Conservation (phyloP, 2,888 invertebrate species). For the Drosophila barbarae region DNA sequence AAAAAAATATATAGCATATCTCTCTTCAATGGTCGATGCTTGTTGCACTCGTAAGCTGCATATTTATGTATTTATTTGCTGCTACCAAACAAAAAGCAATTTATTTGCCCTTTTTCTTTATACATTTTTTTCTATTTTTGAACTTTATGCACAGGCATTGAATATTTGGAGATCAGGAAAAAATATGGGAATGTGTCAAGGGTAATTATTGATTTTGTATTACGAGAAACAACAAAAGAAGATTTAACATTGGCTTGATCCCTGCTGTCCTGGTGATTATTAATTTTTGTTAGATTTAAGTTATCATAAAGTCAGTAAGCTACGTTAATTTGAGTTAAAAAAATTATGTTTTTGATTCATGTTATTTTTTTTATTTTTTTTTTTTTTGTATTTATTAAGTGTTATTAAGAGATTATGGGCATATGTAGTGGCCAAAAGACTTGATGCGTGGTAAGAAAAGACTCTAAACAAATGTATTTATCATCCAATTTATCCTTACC, state of each 20-base stretch:
- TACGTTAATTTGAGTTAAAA: conserved; percentile 2
- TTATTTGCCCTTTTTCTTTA: conserved; percentile 31
- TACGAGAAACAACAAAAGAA: conserved; percentile 8
- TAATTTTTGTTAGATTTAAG: neutral
- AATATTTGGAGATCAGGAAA: conserved; percentile 12
- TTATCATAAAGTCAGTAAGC: neutral
- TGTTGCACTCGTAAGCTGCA: conserved; percentile 55
- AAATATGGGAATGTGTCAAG: conserved; percentile 12
- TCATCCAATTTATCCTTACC: neutral
- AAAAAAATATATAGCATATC: conserved; percentile 51
- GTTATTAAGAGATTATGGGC: neutral
- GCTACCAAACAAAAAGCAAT: conserved; percentile 57
- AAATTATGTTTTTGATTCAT: neutral
- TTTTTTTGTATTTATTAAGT: neutral
- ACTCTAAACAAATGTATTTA: neutral
- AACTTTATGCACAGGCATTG: conserved; percentile 15
- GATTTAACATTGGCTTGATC: conserved; percentile 6
- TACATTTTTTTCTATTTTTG: neutral
- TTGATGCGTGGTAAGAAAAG: neutral
- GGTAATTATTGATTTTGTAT: conserved; percentile 22
- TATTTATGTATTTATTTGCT: conserved; percentile 67
- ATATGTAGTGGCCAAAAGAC: too few species aligned
- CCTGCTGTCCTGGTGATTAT: neutral
- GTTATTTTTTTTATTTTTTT: neutral
- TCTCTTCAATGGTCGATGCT: conserved; percentile 21